A percentile compares a stretch with the other conserved stretches of the same genome.
Conservation (phyloP, 2,113 vertebrate species). For the Columba janthina region DNA sequence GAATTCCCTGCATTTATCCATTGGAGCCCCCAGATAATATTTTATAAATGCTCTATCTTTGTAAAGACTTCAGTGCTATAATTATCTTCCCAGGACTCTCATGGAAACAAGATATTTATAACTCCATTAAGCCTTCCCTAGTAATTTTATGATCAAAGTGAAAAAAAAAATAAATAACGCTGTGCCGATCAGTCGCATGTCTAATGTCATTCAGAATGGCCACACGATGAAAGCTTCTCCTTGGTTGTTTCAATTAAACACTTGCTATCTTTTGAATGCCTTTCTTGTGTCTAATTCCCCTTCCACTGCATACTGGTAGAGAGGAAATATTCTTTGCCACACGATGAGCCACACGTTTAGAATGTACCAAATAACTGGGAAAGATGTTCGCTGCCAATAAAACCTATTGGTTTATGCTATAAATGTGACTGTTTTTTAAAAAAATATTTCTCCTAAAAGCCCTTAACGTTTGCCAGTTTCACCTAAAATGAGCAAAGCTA, state of each 20-base stretch:
- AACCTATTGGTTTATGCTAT: neutral
- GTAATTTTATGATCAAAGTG: conserved; percentile 66
- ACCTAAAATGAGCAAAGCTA: conserved; percentile 7
- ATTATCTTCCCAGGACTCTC: conserved; percentile 66
- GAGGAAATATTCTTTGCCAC: conserved; percentile 7
- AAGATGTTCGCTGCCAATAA: conserved; percentile 9
- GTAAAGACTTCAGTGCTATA: conserved; percentile 58
- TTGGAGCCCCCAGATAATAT: conserved; percentile 23
- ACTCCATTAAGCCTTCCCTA: conserved; percentile 60
- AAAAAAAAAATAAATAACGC: conserved; percentile 26
- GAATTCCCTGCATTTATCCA: conserved; percentile 9
- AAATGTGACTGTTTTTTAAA: neutral
- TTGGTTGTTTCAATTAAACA: neutral
- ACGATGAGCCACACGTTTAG: conserved; percentile 20
- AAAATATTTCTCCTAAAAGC: neutral
- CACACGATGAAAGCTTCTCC: conserved; percentile 33
- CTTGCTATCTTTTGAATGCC: conserved; percentile 41
- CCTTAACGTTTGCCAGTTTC: neutral
- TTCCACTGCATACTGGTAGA: neutral
- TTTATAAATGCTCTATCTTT: conserved; percentile 56
- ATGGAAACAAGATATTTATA: conserved; percentile 73
- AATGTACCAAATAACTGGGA: conserved; percentile 32
- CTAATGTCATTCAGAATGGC: conserved; percentile 25
- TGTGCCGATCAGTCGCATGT: neutral
- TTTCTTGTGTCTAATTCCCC: conserved; percentile 8